Conservation (phyloP, 2,113 vertebrate species). For the Alligator mississippiensis region DNA sequence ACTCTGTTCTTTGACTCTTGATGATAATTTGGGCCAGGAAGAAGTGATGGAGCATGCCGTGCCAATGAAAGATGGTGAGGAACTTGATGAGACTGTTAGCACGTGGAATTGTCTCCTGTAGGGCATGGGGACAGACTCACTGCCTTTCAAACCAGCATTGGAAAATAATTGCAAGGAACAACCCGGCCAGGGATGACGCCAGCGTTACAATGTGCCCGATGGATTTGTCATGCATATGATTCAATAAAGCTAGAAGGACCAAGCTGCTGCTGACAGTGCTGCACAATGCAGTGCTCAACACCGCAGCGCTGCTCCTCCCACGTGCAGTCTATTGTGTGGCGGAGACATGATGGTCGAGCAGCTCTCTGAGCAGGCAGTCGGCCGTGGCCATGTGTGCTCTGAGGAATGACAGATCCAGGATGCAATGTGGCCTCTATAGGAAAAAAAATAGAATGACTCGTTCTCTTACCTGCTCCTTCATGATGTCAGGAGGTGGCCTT, state of each 20-base stretch:
- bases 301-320: fast-evolving
- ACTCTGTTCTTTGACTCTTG: fast-evolving
- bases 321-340: background rate
- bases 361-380: background rate
- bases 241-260: background rate
- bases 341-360: background rate
- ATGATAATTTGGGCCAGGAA: fast-evolving
- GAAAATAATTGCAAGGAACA: background rate
- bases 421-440: background rate
- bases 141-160: fast-evolving
- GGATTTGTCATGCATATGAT: fast-evolving
- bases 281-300: background rate
- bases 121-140: background rate
- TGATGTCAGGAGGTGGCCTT: background rate
- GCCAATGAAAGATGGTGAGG: background rate
- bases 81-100: background rate
- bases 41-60: fast-evolving
- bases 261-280: background rate
- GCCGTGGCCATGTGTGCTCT: background rate
- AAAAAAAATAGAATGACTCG: background rate
- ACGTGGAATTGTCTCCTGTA: background rate
- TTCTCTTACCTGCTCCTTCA: background rate
- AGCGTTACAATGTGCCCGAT: background rate
- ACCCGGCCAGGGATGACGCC: background rate
- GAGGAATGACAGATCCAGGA: background rate